Conservation (phyloP, 2,113 vertebrate species). For the Thalassarche chlororhynchos region DNA sequence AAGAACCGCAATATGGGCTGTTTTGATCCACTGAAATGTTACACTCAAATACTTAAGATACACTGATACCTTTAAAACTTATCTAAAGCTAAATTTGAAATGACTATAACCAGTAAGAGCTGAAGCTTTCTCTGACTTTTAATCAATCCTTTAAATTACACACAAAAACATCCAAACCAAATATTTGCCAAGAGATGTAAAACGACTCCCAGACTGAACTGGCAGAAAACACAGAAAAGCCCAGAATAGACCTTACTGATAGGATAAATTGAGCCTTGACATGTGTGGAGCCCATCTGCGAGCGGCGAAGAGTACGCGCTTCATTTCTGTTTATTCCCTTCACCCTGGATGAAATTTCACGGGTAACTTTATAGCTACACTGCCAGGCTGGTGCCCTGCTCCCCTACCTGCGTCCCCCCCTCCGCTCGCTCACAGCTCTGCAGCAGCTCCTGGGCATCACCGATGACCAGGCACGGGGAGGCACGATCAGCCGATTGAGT, state of each 20-base stretch:
- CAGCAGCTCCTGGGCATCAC: not conserved
- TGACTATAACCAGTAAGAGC: not conserved
- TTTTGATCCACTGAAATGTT: not conserved
- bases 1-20: not conserved
- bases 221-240: slow-evolving; percentile 34
- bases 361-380: not conserved
- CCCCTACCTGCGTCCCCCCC: not conserved
- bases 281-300: slow-evolving; percentile 28
- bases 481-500: accelerated
- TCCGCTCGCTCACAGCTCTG: accelerated
- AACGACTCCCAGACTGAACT: slow-evolving; percentile 35
- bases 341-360: not conserved
- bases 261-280: slow-evolving; percentile 56
- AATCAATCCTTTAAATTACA: not conserved
- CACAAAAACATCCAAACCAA: not conserved
- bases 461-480: accelerated
- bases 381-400: not conserved
- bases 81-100: not conserved
- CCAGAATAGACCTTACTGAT: slow-evolving; percentile 15
- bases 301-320: accelerated
- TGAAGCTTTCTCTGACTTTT: not conserved
- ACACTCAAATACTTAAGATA: not conserved
- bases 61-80: not conserved
- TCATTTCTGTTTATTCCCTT: not conserved
- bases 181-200: slow-evolving; percentile 57